Evolutionary conservation across 92 coral and sea anemone species (phyloP).

Genomic region (Phenganax marumi): DNA sequence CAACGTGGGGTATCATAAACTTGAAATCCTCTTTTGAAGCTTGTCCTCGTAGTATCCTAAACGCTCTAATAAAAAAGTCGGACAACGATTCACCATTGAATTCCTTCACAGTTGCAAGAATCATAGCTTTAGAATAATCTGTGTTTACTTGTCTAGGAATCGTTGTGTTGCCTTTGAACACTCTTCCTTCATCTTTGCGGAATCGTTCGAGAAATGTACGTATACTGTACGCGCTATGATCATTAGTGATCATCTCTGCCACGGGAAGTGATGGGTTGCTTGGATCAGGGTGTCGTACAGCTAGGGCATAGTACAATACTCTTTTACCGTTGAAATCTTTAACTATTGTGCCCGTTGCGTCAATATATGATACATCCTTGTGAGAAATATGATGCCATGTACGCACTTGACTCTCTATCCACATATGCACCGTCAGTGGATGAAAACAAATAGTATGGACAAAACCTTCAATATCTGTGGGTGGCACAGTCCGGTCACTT

Average conservation of each 20-base stretch:
- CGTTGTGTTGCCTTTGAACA: constrained; percentile 32
- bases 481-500: background rate
- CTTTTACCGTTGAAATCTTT: constrained; percentile 10
- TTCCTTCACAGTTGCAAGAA: constrained; percentile 43
- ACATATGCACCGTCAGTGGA: constrained; percentile 6
- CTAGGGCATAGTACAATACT: constrained; percentile 47
- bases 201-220: constrained; percentile 40
- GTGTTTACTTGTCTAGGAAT: constrained; percentile 43
- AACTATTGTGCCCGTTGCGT: constrained; percentile 55
- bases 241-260: constrained; percentile 55
- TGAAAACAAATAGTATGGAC: background rate
- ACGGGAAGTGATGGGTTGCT: constrained; percentile 54
- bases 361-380: constrained; percentile 37
- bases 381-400: background rate
- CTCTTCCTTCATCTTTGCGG: constrained; percentile 31
- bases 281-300: constrained; percentile 44
- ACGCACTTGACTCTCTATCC: constrained; percentile 8
- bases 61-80: constrained; percentile 39
- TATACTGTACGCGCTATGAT: constrained; percentile 40
- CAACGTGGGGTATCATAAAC: constrained; percentile 37
- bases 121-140: constrained; percentile 43
- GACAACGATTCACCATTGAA: constrained; percentile 45
- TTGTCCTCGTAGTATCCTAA: constrained; percentile 15
- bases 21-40: background rate
- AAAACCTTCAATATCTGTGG: background rate